Evolutionary conservation across 2,888 invertebrate genomes (phyloP).

Genomic region (Ectemnius lituratus): DNA sequence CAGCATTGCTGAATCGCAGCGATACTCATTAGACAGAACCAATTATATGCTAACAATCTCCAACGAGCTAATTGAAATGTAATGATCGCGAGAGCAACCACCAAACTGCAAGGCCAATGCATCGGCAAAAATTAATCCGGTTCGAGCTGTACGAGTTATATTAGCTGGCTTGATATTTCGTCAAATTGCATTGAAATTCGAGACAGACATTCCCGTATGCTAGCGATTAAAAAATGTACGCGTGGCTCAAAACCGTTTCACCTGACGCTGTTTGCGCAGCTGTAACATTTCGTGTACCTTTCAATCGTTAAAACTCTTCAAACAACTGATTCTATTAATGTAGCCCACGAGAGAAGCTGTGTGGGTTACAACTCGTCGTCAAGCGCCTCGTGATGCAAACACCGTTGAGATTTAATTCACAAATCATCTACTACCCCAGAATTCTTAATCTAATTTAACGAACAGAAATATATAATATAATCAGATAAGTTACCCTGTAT

Average conservation of each 20-base stretch:
- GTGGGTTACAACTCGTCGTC: constrained; percentile 12
- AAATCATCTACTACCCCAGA: neutral
- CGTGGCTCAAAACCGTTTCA: constrained; percentile 46
- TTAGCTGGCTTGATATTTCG: neutral
- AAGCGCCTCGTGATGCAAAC: constrained; percentile 23
- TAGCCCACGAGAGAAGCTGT: constrained; percentile 17
- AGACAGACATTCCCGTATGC: constrained; percentile 20
- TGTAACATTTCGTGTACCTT: constrained; percentile 50
- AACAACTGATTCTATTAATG: constrained; percentile 54
- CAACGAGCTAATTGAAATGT: too few species aligned
- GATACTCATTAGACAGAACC: neutral
- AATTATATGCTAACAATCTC: neutral
- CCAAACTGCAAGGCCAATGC: neutral
- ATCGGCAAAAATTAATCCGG: neutral
- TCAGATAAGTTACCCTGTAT: neutral
- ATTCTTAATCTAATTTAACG: neutral
- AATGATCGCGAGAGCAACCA: neutral
- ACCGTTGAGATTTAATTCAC: constrained; percentile 21
- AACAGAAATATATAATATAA: neutral
- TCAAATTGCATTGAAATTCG: constrained; percentile 6
- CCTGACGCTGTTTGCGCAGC: constrained; percentile 60
- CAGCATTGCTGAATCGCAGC: too few species aligned
- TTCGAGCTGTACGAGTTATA: neutral
- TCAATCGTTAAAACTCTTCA: constrained; percentile 47
- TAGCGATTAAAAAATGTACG: constrained; percentile 11